Base-by-base conservation (phyloP, 1,140 invertebrate species). In the Drosophila truncata region DNA sequence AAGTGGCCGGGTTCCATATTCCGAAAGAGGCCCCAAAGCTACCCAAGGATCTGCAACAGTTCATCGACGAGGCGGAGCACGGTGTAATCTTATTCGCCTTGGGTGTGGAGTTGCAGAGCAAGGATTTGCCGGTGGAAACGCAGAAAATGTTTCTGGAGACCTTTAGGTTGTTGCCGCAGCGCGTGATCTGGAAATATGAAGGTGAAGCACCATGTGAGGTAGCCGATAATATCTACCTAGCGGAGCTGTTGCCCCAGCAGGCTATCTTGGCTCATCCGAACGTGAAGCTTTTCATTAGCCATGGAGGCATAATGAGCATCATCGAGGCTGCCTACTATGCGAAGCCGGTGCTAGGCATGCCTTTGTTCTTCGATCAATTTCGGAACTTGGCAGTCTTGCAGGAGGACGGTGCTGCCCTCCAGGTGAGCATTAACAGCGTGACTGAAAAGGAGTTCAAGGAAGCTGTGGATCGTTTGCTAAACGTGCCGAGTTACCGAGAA, bases 201-300 rank as follows among this genome's bases (percentile, higher is more conserved):
- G 93, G 93, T 2, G 93, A 95, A 4, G 76, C 85, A n/a, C 65
- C 95, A 4, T 91, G 93, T 0, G 91, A 91, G 11, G 93, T 94
- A 52, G 93, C 94, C 0, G 66, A 88, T 0, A 96, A 96, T 90
- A 92, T 97, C 2, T 93, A 94, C 59, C 78, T 95, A 1, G 92
- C 85, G 20, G 94, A 94, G 27, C 96, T 96, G 96, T 80, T 96
- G 11, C 96, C 96, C 0, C 96, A 97, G 76, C 94, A 94, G 63
- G 95, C 96, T 69, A 93, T 96, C 78, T 85, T 96, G 67, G 96
- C 94, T 20, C 96, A 96, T 93, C 94, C 94, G 9, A 96, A 96
- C 80, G 93, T 96, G 1, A 94, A 94, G 78, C 93, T 94, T 0
- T 96, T 97, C 69, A 95, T 97, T 29, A 95, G 95, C 5, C 96